Base-by-base conservation (phyloP, 2,113 vertebrate genomes). In the Oryzias woworae region DNA sequence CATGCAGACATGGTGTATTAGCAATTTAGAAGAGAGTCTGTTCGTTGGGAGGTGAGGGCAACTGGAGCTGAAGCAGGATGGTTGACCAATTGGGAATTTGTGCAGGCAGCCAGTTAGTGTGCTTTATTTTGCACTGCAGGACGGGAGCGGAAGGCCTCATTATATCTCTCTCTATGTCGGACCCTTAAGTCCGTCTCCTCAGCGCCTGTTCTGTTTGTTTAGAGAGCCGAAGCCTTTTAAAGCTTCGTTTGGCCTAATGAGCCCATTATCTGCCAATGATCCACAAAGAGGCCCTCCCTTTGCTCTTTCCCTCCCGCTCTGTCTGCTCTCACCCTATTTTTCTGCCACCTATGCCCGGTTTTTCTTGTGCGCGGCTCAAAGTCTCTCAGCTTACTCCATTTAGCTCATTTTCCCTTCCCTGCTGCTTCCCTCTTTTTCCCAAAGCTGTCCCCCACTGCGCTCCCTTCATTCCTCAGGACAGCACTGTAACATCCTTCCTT, bases 251-350 rank as follows among this genome's bases (percentile, higher is more conserved):
- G 84, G 80, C 80, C 89, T 92, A 92, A 93, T 92, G 87, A 92
- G 90, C 80, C 87, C 87, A 92, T 93, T 91, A 92, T 91, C 88
- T 89, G 89, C 88, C 88, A 92, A 83, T 89, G 89, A 92, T 91
- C 89, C 88, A 91, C 88, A 90, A 84, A 91, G 81, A 77, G 81
- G 82, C 80, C 87, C 80, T 77, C 75, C 85, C 81, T 83, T 71
- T 66, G 54, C 79, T 66, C 46, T 26, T 69, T 66, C 63, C 45
- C 69, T 36, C 83, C 67, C 61, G 68, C 73, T 50, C 66, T 58
- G 6, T 53, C 67, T 28, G 28, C 53, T 52, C 65, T 71, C 71
- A 71, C 78, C 73, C 71, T 60, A 57, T 81, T 75, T 83, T 69
- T 71, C 69, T 64, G 66, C 47, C 74, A 66, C 66, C 70, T 72